Evolutionary conservation across 2,113 vertebrate genomes (phyloP).

Genomic region (Varanus salvator): DNA sequence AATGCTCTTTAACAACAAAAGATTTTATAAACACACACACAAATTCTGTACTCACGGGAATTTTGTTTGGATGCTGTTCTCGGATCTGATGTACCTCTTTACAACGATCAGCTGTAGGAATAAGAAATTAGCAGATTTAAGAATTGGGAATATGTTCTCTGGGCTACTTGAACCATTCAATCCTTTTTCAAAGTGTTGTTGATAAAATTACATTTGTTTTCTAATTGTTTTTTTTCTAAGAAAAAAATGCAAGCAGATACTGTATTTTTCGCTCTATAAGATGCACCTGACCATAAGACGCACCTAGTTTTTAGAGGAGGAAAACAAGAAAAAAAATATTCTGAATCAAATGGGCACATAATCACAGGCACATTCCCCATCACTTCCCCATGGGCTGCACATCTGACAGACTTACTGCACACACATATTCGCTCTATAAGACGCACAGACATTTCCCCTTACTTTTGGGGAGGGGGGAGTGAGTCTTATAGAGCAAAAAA

Average conservation of each 20-base stretch:
- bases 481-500: too few species aligned
- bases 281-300: too few species aligned
- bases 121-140: constrained; percentile 2
- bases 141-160: not conserved
- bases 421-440: too few species aligned
- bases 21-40: not conserved
- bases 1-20: not conserved
- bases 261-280: too few species aligned
- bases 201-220: not conserved
- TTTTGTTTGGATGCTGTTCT: constrained; percentile 97
- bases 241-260: not conserved
- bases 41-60: constrained; percentile 85
- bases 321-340: too few species aligned
- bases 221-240: not conserved
- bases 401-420: too few species aligned
- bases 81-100: constrained; percentile 98
- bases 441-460: too few species aligned
- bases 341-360: too few species aligned
- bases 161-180: not conserved
- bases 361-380: too few species aligned
- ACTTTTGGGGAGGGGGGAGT: too few species aligned
- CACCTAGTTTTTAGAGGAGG: too few species aligned
- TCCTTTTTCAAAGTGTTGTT: not conserved
- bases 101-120: constrained; percentile 89
- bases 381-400: too few species aligned